Evolutionary conservation across 2,888 invertebrate genomes (phyloP), one percentile per base, ranked within the genome.

Genomic region (Brenthis ino): DNA sequence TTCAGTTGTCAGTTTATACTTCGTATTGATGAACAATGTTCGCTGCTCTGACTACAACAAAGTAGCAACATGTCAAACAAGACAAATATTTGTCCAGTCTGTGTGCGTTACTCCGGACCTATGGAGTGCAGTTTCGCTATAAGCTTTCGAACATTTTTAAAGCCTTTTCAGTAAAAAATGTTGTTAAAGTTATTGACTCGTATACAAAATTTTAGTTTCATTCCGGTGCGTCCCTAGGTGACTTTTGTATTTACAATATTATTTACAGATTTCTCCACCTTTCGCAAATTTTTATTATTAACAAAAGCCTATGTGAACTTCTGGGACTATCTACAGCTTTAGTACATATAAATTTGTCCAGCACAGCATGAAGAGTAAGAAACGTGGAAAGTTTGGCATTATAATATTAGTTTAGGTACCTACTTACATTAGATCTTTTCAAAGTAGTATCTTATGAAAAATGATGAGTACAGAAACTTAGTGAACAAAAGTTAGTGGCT

Each of bases 381-480:
- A 28, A 43, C 37, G 0, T 8, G 28, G 8, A 60, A 60, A 50
- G 12, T 50, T 50, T n/a, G 8, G 16, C 37, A 60, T n/a, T 60
- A 24, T 12, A 50, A 60, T 28, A 11, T n/a, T 50, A 28, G 0
- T 28, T 4, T 28, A 16, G 5, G 50, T n/a, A 60, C 28, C 11
- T n/a, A 33, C 28, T n/a, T n/a, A 33, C 11, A 58, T 24, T n/a
- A 48, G 28, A 50, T 60, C 12, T 53, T 51, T 63, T 37, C 43
- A 63, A 63, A 63, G 37, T 37, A 53, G 33, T 53, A 63, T 20
- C 37, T 51, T 51, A 53, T 37, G 33, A 13, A 68, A 65, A 58
- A 64, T 69, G 69, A 64, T 53, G 61, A 60, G 57, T 65, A 67
- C 56, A 66, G 64, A 66, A 67, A 67, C 69, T 69, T 67, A 33